These are phyloP conservation scores for Ceratoteleas bidentatus DNA, from an alignment of 1,140 invertebrate species.

Conservation along the genomic window DNA sequence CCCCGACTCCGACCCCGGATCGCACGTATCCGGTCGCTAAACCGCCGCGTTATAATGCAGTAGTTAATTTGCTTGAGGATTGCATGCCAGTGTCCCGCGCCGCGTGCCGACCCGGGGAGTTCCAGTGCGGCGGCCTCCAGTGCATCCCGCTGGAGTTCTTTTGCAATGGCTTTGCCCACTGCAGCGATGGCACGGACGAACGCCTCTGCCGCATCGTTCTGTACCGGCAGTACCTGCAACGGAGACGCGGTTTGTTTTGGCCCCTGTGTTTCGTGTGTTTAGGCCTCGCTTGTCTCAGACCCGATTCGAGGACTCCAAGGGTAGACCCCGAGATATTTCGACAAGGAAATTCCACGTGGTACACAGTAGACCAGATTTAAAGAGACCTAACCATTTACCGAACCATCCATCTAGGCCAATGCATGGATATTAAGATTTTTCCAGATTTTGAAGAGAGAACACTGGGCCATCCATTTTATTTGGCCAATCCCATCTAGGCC, in stretches of 20 bases:
- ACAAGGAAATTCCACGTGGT: no score
- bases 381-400: no score
- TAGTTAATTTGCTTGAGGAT: slow-evolving; percentile 79
- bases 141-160: slow-evolving; percentile 84
- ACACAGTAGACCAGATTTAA: no score
- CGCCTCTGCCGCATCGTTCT: slow-evolving; percentile 82
- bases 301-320: slow-evolving; percentile 7
- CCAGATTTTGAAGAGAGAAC: no score
- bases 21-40: slow-evolving; percentile 67
- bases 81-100: slow-evolving; percentile 78
- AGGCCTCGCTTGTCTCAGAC: slow-evolving; percentile 73
- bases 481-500: no score
- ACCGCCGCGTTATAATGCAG: slow-evolving; percentile 77
- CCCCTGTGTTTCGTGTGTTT: slow-evolving; percentile 75
- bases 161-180: slow-evolving; percentile 87
- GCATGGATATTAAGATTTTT: no score
- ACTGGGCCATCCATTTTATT: no score
- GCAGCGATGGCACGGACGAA: slow-evolving; percentile 88
- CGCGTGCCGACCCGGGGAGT: slow-evolving; percentile 80
- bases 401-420: no score
- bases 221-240: slow-evolving; percentile 75
- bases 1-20: background rate
- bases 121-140: slow-evolving; percentile 79
- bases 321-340: no score
- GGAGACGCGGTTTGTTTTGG: slow-evolving; percentile 79